Evolutionary conservation across 2,797 vertebrate species (phyloP).

Genomic region (Coregonus sp.): DNA sequence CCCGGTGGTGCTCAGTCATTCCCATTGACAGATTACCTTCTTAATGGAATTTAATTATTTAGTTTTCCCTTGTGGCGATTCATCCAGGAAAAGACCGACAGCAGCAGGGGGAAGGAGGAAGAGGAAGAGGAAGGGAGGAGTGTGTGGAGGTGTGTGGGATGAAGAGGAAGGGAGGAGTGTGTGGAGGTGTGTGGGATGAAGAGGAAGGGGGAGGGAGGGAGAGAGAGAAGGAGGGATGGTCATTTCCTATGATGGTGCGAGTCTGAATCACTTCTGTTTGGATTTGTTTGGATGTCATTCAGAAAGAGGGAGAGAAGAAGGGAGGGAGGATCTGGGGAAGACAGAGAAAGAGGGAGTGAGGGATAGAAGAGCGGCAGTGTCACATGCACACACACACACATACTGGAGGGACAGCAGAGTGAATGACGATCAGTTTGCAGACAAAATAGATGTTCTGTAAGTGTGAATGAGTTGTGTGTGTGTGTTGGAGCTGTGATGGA

Average conservation of each 20-base stretch:
- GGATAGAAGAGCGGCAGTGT: conserved; percentile 13
- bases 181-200: no score
- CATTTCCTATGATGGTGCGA: conserved; percentile 62
- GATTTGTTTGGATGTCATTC: conserved; percentile 64
- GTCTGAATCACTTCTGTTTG: conserved; percentile 66
- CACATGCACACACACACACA: neutral
- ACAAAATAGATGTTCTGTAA: conserved; percentile 23
- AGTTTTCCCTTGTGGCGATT: conserved; percentile 77
- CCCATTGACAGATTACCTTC: conserved; percentile 82
- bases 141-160: conserved; percentile 3
- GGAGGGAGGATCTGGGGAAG: conserved; percentile 32
- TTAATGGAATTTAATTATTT: conserved; percentile 88
- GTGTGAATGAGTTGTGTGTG: neutral
- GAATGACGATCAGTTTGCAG: conserved; percentile 13
- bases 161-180: conserved; percentile 9
- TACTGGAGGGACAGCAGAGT: conserved; percentile 4
- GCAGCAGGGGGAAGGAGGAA: conserved; percentile 16
- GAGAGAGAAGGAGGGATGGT: conserved; percentile 11
- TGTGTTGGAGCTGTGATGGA: neutral
- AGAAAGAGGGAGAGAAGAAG: conserved; percentile 26
- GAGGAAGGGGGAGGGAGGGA: no score
- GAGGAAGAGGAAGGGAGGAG: neutral
- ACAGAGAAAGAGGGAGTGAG: conserved; percentile 30
- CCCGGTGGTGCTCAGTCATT: conserved; percentile 72
- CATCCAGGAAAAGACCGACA: conserved; percentile 75